Percentiles rank a stretch among this genome's conserved stretches.
phyloP scores from a whole-genome alignment of 2,797 vertebrate species.

The Ciconia nigra region DNA sequence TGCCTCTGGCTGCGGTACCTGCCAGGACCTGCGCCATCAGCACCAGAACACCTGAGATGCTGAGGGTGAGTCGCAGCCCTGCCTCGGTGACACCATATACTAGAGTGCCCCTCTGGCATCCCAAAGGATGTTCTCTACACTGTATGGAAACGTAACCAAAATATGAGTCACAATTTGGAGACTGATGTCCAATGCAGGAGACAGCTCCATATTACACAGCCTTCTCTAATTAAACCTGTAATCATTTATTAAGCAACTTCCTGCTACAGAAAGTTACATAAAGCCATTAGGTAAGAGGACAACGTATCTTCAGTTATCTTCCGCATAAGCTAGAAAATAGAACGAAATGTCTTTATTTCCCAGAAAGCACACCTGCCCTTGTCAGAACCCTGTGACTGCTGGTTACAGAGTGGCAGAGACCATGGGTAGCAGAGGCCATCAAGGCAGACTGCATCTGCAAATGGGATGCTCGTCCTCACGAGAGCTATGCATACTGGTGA shows the following conservation, averaged over 20 bases:
- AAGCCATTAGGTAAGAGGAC: not conserved
- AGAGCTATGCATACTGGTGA: rapidly evolving
- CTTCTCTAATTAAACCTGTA: not conserved
- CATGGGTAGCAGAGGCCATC: rapidly evolving
- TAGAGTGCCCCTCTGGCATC: not conserved
- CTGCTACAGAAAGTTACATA: slow-evolving; percentile 28
- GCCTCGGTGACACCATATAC: not conserved
- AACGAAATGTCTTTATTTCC: not conserved
- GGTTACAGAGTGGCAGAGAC: rapidly evolving
- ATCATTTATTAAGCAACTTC: slow-evolving; percentile 54
- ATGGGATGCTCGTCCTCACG: rapidly evolving
- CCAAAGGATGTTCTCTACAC: rapidly evolving
- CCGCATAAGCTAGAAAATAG: not conserved
- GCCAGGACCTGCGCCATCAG: not conserved
- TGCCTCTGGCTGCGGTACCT: not conserved
- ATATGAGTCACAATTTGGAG: not conserved
- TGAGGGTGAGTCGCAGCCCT: not conserved
- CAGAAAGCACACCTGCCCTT: not conserved
- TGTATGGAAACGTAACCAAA: rapidly evolving
- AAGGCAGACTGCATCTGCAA: rapidly evolving
- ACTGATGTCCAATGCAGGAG: not conserved
- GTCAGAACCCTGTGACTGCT: not conserved
- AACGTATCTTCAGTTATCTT: not conserved
- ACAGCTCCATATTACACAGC: not conserved
- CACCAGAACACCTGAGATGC: rapidly evolving